Percentiles rank a stretch among this genome's conserved stretches.
phyloP scores from a whole-genome alignment of 1,140 invertebrate genomes.

The Paraescarpia echinospica region DNA sequence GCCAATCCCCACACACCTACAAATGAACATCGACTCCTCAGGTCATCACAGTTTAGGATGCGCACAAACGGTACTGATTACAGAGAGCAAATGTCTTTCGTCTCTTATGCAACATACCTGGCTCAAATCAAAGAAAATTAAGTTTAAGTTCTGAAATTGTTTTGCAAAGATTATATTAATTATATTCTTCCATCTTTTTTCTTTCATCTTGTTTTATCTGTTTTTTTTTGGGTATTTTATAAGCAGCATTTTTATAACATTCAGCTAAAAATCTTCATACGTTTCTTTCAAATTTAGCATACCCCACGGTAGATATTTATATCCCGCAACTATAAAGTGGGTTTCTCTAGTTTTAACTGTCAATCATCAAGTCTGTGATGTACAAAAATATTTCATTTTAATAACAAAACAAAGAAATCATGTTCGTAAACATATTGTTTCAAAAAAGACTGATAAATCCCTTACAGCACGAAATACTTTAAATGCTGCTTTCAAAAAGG shows the following conservation, averaged over 20 bases:
- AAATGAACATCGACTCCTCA: neutral
- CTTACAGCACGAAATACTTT: no score
- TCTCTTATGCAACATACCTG: neutral
- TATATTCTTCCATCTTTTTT: neutral
- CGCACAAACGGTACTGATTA: neutral
- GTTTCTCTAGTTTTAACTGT: no score
- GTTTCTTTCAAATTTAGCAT: neutral
- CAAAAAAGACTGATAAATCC: no score
- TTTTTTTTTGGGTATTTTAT: no score
- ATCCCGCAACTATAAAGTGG: no score
- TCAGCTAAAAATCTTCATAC: neutral
- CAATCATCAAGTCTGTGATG: no score
- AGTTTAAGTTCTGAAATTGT: neutral
- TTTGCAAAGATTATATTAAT: neutral
- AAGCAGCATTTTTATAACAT: neutral
- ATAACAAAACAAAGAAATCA: no score
- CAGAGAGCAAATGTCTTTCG: neutral
- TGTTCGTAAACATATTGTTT: no score
- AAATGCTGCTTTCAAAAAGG: no score
- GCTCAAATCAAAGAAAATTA: neutral
- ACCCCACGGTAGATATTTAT: no score
- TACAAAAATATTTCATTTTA: no score
- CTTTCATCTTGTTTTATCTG: neutral
- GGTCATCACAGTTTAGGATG: neutral
- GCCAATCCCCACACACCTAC: constrained; percentile 43